These are phyloP conservation scores for Anarsia innoxiella DNA, from an alignment of 2,888 invertebrate genomes.

Conservation along the genomic window DNA sequence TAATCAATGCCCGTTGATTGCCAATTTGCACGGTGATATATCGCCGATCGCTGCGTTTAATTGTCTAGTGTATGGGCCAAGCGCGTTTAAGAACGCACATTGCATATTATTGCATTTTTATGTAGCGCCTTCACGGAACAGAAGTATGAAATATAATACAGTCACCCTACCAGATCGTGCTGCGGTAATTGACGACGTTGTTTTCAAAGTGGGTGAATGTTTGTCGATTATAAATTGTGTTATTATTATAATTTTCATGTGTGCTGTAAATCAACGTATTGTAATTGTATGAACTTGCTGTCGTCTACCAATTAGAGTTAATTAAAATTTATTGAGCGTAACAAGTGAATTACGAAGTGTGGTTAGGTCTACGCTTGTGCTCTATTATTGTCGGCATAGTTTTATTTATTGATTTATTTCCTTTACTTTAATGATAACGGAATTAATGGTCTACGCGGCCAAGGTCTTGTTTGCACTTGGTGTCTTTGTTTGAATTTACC, in stretches of 20 bases:
- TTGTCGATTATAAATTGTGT: slow-evolving; percentile 7
- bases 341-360: slow-evolving; percentile 46
- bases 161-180: background rate
- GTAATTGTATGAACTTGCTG: slow-evolving; percentile 30
- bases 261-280: slow-evolving; percentile 26
- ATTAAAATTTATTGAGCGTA: slow-evolving; percentile 52
- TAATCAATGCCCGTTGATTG: slow-evolving; percentile 58
- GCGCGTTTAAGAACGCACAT: background rate
- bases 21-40: slow-evolving; percentile 57
- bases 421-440: slow-evolving; percentile 21
- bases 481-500: background rate
- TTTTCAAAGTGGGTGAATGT: slow-evolving; percentile 8
- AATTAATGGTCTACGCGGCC: slow-evolving; percentile 16
- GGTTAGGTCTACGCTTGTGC: slow-evolving; percentile 32
- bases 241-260: slow-evolving; percentile 14
- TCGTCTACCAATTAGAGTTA: slow-evolving; percentile 47
- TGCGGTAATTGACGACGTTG: slow-evolving; percentile 4
- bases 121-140: background rate
- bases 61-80: slow-evolving; percentile 21
- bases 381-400: slow-evolving; percentile 44
- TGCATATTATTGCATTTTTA: slow-evolving; percentile 5
- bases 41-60: slow-evolving; percentile 42
- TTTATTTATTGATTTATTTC: slow-evolving; percentile 55
- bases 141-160: background rate
- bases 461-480: slow-evolving; percentile 12